Evolutionary conservation across 2,113 vertebrate species (phyloP), one percentile per base, ranked within the genome.

Genomic region (Larimichthys crocea): DNA sequence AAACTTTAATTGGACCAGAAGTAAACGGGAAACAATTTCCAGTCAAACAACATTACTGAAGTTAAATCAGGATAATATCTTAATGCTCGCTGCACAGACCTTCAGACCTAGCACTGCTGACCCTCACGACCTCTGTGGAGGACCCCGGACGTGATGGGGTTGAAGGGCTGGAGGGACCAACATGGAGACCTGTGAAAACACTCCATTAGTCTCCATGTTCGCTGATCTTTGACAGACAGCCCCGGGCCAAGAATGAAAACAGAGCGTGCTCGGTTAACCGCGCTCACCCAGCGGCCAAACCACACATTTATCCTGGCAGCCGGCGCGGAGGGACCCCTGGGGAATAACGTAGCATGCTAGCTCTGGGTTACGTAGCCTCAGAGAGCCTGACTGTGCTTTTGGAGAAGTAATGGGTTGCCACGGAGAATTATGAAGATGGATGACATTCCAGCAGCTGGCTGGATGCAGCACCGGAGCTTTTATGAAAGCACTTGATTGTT

Each of bases 281-380:
- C 74, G 10, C 44, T 16, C 1, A 0, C 55, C 35, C 84, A 10
- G 66, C 8, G 6, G 72, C 85, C 85, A 83, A 87, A 83, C 76
- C 80, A 68, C 85, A 83, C 76, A 73, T 83, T 76, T 76, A 26
- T n/a, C 0, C 61, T 86, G 85, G 85, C 85, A 69, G 80, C 2
- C 59, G 0, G 57, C 1, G 50, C 53, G 12, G 20, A 63, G 1
- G 11, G 35, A 46, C 46, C 65, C 84, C 74, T 26, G 1, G 65
- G 79, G 72, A 79, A 59, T 85, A 48, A 63, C 52, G 31, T 14
- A 82, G 86, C 22, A 42, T 31, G 71, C 67, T 74, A 19, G 57
- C 72, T 80, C 22, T 69, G 66, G 35, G 2, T 60, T 78, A 59
- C 44, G 35, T 48, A 68, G 62, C 73, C 19, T 20, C 52, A 75